Base-by-base conservation (phyloP, 35 echinoderm and acorn worm species). In the Heliocidaris erythrogramma region DNA sequence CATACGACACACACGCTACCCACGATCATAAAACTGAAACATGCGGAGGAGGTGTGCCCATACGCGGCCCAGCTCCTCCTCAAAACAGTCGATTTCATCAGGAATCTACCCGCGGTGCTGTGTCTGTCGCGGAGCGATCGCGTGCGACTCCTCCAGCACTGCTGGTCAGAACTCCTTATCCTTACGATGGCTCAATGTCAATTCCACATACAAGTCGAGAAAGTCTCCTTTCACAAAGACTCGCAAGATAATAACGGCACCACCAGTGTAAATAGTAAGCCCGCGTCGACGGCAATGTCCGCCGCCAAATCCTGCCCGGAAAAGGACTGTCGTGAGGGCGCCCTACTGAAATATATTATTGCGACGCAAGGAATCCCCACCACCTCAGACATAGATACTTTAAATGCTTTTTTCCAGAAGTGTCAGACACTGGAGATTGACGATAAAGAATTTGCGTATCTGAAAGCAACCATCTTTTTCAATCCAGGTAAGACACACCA, bases 381-480 rank as follows among this genome's bases (percentile, higher is more conserved):
- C 7, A 95, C 95, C 49, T 96, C 96, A 14, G 98, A 99, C 85
- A 95, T 99, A 47, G 94, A 99, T 69, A 97, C 95, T 59, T 96
- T 99, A 85, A 96, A 99, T 85, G 96, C 94, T 30, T 99, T 99
- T 95, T 97, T 99, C 94, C 95, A 86, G 47, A 96, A 97, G 86
- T 99, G 98, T 95, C 95, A 99, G 56, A 91, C 94, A 90, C 94
- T 99, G 96, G 35, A 95, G 84, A 92, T 99, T 7, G 98, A 99
- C 71, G 98, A 99, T 95, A 99, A 99, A 90, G 98, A 97, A 97
- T 97, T 96, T 92, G 98, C 98, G 47, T 99, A 97, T 92, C 95
- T 99, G 53, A 96, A 99, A 96, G 90, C 97, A 59, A 96, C 97
- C 27, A 99, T 99, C 93, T 97, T 97, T 60, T 97, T 99, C 93